Evolutionary conservation across 2,113 vertebrate genomes (phyloP), one percentile per base, ranked within the genome.

Genomic region (Oncorhynchus mykiss): DNA sequence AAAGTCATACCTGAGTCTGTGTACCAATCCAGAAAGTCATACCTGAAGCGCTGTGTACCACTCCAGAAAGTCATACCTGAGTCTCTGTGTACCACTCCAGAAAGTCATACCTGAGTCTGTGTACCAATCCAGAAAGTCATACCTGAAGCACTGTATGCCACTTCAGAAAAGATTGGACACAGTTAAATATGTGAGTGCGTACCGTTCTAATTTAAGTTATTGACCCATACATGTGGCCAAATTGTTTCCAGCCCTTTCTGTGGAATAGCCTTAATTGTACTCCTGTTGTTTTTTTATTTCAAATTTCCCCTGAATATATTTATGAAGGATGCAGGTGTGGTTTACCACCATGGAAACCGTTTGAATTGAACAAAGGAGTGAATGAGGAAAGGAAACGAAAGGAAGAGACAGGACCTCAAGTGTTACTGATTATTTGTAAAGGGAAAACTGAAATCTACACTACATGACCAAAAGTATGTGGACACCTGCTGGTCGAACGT

Each of bases 381-480:
- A 62, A 62, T 62, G 16, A 62, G 59, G 59, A 54, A 14, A 51
- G 51, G 14, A 54, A 5, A 62, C 8, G 8, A 54, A 14, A 51
- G 51, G 14, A 54, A 5, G 51, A 16, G 16, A 54, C 51, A 12
- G 39, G 39, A 45, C 39, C 12, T 45, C 39, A 45, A 45, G 39
- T 45, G 39, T 45, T 45, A 45, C 9, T 45, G 39, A 45, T 9
- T 12, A 45, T 45, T 45, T 45, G 39, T 45, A 11, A 78, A 78
- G 77, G 77, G 67, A 74, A 73, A 65, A 67, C 24, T 49, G 31
- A 72, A 72, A 59, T 59, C 12, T 45, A 45, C 9, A 45, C 39
- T 45, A 45, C 39, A 45, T 45, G 39, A 45, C 39, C 39, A 45
- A 45, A 45, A 11, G 39, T 45, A 45, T 45, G 9, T 45, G 39